Evolutionary conservation across 2,113 vertebrate genomes (phyloP).

Genomic region (Entomyzon cyanotis): DNA sequence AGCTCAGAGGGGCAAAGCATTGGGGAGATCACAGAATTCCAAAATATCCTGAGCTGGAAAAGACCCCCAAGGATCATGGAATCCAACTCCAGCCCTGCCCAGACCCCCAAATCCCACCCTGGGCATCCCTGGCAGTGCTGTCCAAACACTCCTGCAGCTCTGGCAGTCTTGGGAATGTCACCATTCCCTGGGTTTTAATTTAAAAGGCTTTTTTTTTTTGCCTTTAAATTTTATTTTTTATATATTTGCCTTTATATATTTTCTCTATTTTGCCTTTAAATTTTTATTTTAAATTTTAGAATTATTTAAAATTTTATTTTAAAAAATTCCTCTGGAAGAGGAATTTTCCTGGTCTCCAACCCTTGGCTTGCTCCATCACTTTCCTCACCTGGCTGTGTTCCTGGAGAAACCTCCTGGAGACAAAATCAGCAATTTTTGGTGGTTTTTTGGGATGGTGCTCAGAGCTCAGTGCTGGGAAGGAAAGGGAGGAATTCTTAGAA

Average conservation of each 20-base stretch:
- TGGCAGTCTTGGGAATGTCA: background rate
- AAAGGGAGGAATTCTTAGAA: background rate
- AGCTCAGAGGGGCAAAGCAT: background rate
- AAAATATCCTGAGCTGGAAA: background rate
- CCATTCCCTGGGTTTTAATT: too few relatives aligned
- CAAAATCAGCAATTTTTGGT: fast-evolving
- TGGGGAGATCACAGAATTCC: background rate
- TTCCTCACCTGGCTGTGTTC: background rate
- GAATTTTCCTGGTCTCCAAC: background rate
- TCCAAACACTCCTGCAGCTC: background rate
- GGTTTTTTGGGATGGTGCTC: background rate
- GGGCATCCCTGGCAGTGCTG: too few relatives aligned
- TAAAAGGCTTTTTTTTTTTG: background rate
- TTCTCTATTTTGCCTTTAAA: too few relatives aligned
- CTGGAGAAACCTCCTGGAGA: background rate
- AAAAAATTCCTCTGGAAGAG: too few relatives aligned
- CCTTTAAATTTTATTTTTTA: too few relatives aligned
- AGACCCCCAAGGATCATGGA: background rate
- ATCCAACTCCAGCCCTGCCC: background rate
- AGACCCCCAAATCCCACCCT: background rate
- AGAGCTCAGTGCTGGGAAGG: background rate
- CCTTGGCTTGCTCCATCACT: background rate
- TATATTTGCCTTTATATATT: too few relatives aligned
- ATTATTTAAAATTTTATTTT: too few relatives aligned
- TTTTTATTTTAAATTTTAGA: too few relatives aligned